Evolutionary conservation across 2,888 invertebrate species (phyloP).

Genomic region (Oithona nana): DNA sequence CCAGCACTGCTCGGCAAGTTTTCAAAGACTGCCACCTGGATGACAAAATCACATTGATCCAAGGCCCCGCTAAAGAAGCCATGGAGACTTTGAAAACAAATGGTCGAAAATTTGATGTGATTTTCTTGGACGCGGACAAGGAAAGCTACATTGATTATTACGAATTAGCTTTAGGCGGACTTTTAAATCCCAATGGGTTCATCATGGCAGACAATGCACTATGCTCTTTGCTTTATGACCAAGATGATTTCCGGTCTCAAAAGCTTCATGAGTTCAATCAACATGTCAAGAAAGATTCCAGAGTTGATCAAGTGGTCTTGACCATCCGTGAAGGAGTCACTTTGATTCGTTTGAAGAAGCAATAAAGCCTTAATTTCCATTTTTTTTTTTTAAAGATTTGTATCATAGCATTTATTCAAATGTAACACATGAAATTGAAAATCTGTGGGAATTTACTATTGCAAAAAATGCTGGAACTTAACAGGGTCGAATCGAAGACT

Average conservation of each 20-base stretch:
- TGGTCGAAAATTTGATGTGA: background rate
- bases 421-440: too few species aligned
- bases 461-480: background rate
- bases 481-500: background rate
- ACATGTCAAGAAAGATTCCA: background rate
- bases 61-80: background rate
- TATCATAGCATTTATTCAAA: too few species aligned
- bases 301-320: background rate
- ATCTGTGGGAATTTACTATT: too few species aligned
- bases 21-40: background rate
- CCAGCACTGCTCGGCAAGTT: background rate
- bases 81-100: background rate
- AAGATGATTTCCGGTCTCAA: background rate
- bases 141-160: background rate
- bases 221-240: background rate
- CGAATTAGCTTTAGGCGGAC: background rate
- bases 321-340: slow-evolving; percentile 1
- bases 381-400: too few species aligned
- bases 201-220: background rate
- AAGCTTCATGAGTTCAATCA: slow-evolving; percentile 5
- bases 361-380: too few species aligned
- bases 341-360: too few species aligned
- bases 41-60: background rate
- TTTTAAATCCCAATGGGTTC: background rate
- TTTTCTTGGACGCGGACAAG: slow-evolving; percentile 1